Conservation (phyloP, 2,888 invertebrate genomes). For the Deilephila elpenor region DNA sequence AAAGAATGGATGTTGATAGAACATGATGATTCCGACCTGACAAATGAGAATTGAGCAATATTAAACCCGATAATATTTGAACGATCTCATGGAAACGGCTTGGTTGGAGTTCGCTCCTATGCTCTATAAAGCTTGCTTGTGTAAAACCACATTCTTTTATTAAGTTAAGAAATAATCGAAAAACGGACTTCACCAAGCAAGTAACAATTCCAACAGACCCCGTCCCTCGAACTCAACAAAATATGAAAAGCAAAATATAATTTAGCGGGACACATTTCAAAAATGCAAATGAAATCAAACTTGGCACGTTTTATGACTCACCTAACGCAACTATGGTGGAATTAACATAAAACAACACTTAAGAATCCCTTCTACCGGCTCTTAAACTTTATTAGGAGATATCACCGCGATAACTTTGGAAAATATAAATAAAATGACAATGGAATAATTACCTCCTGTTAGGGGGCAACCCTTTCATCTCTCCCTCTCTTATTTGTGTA, state of each 20-base stretch:
- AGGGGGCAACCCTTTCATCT: conserved; percentile 26
- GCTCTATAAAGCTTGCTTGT: too few species aligned
- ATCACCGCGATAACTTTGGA: conserved; percentile 72
- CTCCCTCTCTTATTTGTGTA: conserved; percentile 38
- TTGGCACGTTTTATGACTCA: conserved; percentile 29
- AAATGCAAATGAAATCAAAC: conserved; percentile 33
- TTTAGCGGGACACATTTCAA: conserved; percentile 26
- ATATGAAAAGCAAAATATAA: conserved; percentile 27
- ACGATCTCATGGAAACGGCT: too few species aligned
- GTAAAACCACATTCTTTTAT: too few species aligned
- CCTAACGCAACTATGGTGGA: conserved; percentile 65
- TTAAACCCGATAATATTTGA: too few species aligned
- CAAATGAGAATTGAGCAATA: too few species aligned
- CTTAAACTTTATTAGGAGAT: conserved; percentile 78
- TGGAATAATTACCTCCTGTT: conserved; percentile 31
- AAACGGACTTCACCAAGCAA: background rate
- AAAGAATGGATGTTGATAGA: too few species aligned
- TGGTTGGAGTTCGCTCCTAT: too few species aligned
- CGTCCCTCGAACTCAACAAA: background rate
- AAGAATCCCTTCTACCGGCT: conserved; percentile 66
- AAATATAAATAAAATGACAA: conserved; percentile 82
- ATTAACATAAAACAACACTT: conserved; percentile 82
- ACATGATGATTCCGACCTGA: too few species aligned
- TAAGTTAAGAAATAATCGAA: too few species aligned
- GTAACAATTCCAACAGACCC: background rate